Evolutionary conservation across 2,888 invertebrate species (phyloP).

Genomic region (Metacarcinus magister): DNA sequence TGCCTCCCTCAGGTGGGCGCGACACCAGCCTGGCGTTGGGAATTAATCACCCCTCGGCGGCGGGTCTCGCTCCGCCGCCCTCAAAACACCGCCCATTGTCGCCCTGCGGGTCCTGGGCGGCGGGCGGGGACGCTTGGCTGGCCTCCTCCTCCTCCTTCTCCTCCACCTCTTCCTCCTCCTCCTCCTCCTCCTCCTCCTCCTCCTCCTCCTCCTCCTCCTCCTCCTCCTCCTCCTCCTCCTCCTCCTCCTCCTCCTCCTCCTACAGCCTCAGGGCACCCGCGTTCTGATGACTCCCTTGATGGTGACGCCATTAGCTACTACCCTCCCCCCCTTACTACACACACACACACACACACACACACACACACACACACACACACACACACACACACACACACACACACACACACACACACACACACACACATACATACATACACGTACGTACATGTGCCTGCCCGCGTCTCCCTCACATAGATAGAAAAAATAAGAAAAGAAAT

Average conservation of each 20-base stretch:
- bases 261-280: neutral
- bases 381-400: too few species aligned
- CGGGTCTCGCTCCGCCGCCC: conserved; percentile 20
- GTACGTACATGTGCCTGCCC: neutral
- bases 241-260: too few species aligned
- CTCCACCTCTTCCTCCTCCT: neutral
- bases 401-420: neutral
- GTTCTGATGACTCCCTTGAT: conserved; percentile 36
- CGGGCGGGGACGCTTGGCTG: conserved; percentile 16
- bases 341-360: conserved; percentile 3
- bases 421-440: neutral
- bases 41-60: conserved; percentile 17
- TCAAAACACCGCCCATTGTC: conserved; percentile 43
- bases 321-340: neutral
- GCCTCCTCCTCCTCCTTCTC: neutral
- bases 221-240: too few species aligned
- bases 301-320: neutral
- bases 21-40: conserved; percentile 11
- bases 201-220: neutral
- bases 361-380: neutral
- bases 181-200: neutral
- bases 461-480: too few species aligned
- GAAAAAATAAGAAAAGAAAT: neutral
- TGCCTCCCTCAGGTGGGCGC: neutral
- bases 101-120: neutral